Evolutionary conservation across 1,140 invertebrate species (phyloP).

Genomic region (Reticulitermes speratus): DNA sequence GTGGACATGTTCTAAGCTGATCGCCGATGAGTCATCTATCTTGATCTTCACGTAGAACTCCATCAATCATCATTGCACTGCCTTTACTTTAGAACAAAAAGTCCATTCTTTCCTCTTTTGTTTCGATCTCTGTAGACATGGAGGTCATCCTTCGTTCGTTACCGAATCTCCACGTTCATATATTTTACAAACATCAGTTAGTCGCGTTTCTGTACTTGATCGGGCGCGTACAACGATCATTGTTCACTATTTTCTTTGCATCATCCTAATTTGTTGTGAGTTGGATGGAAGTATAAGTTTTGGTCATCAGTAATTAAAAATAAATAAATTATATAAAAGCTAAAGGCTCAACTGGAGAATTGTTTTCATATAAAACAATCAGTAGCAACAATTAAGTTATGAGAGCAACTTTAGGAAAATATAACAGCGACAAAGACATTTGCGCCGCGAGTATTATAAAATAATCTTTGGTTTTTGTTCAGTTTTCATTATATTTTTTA

Average conservation of each 20-base stretch:
- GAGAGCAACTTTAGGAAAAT: constrained; percentile 7
- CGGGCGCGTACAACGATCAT: neutral
- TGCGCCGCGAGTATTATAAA: constrained; percentile 24
- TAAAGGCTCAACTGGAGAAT: constrained; percentile 22
- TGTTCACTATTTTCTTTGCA: neutral
- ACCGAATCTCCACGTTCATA: neutral
- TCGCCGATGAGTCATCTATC: neutral
- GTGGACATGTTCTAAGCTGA: constrained; percentile 1
- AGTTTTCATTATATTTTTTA: constrained; percentile 11
- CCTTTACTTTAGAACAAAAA: constrained; percentile 3
- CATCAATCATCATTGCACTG: neutral
- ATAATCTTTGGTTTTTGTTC: constrained; percentile 26
- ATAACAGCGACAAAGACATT: neutral
- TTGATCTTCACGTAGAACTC: constrained; percentile 26
- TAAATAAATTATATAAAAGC: constrained; percentile 27
- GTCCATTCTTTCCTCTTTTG: neutral
- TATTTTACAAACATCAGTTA: no score
- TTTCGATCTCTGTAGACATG: neutral
- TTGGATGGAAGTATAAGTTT: constrained; percentile 23
- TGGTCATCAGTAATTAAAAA: constrained; percentile 21
- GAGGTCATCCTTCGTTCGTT: neutral
- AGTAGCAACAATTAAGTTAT: constrained; percentile 9
- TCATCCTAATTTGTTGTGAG: constrained; percentile 30
- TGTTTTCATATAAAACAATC: constrained; percentile 18
- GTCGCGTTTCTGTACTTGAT: neutral